A percentile compares a stretch with the other conserved stretches of the same genome.
phyloP scores from a whole-genome alignment of 2,888 invertebrate species.

The Zelleria hepariella region DNA sequence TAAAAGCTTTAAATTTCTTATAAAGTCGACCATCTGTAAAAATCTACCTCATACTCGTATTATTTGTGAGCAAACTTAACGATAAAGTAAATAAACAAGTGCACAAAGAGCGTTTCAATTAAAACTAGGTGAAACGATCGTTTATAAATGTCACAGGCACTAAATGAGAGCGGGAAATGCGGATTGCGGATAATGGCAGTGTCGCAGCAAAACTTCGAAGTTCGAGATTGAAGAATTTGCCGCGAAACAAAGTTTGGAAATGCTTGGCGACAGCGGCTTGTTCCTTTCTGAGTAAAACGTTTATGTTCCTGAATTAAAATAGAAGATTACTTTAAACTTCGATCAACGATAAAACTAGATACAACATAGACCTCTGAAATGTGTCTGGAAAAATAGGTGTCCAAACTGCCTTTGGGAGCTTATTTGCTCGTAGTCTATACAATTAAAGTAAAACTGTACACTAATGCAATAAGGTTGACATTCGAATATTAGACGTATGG shows the following conservation, averaged over 20 bases:
- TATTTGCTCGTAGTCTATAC: too few relatives aligned
- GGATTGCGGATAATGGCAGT: background rate
- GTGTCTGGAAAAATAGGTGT: too few relatives aligned
- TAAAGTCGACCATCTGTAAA: too few relatives aligned
- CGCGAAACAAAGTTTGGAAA: background rate
- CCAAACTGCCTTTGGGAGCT: too few relatives aligned
- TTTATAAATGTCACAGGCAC: background rate
- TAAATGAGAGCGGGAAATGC: background rate
- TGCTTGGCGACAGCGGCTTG: background rate
- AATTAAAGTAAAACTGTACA: too few relatives aligned
- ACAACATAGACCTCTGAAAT: too few relatives aligned
- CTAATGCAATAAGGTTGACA: too few relatives aligned
- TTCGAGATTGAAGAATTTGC: background rate
- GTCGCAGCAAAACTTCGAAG: background rate
- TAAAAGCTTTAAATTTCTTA: too few relatives aligned
- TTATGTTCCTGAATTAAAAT: background rate
- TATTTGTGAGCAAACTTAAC: background rate
- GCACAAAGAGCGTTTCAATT: background rate
- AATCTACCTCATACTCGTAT: too few relatives aligned
- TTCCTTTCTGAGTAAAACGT: background rate
- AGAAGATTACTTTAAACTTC: too few relatives aligned
- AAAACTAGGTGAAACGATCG: background rate
- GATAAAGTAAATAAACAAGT: background rate
- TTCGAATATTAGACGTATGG: too few relatives aligned
- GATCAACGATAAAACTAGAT: too few relatives aligned